Evolutionary conservation across 2,797 vertebrate species (phyloP), one percentile per base, ranked within the genome.

Genomic region (Gallinago stenura): DNA sequence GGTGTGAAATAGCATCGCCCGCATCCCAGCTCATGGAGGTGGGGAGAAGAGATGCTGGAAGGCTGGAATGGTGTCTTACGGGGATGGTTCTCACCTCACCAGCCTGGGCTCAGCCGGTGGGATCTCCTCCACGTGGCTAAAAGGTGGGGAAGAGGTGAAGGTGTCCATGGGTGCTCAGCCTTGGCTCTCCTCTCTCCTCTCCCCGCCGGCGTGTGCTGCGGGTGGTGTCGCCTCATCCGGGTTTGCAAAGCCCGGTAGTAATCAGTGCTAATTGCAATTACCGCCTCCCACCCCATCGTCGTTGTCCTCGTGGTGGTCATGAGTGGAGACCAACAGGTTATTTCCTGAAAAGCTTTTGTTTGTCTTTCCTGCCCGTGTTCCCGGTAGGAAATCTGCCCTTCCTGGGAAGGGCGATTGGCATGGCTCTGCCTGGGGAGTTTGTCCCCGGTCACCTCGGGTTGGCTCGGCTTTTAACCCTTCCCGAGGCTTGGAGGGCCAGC

Each of bases 281-380:
- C 81, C 91, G 89, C 77, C 76, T 83, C 83, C 58, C 83, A 11
- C 62, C 54, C 21, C 51, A 7, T 50, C 50, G 1, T 51, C 15
- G 7, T 50, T 8, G 14, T 54, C 35, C 4, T 39, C 37, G 37
- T 39, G 37, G 37, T 39, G 37, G 37, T 39, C 37, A 39, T 39
- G 12, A 92, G 45, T 33, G 66, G 54, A 35, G 35, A 31, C 62
- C 89, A 45, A 21, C 93, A 95, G 93, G 93, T 96, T 94, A 19
- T 95, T 95, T 95, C 96, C 95, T 93, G 93, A 94, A 90, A 57
- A 94, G 87, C 95, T 94, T 97, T 96, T 96, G 94, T 97, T 91
- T 94, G 91, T 89, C 89, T 72, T 96, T 95, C 95, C 94, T 96
- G 89, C 78, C 26, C 24, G 0, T 35, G 78, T 73, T 90, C 78